Percentiles rank a stretch among this genome's conserved stretches.
These are phyloP conservation scores for Acanthisitta chloris DNA, from an alignment of 2,113 vertebrate genomes.

Conservation along the genomic window DNA sequence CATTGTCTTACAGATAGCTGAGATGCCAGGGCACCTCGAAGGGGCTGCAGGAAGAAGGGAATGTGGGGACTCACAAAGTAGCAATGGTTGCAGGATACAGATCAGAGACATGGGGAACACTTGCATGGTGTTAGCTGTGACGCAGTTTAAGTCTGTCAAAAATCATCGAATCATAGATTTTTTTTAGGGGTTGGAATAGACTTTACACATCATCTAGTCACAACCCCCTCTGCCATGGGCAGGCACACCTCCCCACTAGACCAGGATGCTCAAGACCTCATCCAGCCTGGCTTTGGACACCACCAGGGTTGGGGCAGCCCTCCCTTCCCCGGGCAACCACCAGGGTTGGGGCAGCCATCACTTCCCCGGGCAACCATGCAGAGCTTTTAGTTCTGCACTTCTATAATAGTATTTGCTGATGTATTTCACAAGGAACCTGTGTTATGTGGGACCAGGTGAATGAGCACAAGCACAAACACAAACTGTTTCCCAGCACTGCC, in stretches of 20 bases:
- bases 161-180: too few species aligned
- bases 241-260: too few species aligned
- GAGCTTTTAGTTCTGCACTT: background rate
- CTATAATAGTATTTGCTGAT: background rate
- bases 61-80: background rate
- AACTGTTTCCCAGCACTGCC: background rate
- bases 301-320: too few species aligned
- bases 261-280: too few species aligned
- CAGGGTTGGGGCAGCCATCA: too few species aligned
- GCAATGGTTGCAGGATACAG: background rate
- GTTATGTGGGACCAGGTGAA: background rate
- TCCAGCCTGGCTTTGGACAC: too few species aligned
- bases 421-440: background rate
- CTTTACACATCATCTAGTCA: too few species aligned
- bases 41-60: background rate
- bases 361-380: too few species aligned
- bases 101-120: background rate
- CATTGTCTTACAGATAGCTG: background rate
- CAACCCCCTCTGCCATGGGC: too few species aligned
- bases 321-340: too few species aligned
- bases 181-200: too few species aligned
- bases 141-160: background rate
- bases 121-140: background rate
- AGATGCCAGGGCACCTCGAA: background rate
- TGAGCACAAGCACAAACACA: background rate